These are phyloP conservation scores for Isotomurus palustris DNA, from an alignment of 2,888 invertebrate genomes.

Conservation along the genomic window DNA sequence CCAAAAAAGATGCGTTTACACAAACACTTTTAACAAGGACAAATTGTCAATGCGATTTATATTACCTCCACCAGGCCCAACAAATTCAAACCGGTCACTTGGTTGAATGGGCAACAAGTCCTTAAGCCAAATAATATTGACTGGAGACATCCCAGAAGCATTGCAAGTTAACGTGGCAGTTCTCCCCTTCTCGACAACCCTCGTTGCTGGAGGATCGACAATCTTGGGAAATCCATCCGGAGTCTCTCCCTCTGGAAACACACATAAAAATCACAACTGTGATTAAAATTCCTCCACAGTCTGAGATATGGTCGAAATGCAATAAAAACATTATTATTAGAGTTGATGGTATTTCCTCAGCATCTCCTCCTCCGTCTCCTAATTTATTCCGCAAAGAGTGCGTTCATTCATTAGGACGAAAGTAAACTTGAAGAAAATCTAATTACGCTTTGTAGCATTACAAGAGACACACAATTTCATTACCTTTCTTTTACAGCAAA, in stretches of 20 bases:
- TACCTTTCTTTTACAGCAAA: no score
- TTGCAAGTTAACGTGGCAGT: constrained; percentile 83
- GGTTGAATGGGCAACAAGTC: constrained; percentile 80
- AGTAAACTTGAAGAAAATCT: no score
- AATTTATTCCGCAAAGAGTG: no score
- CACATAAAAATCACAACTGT: constrained; percentile 48
- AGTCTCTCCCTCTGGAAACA: constrained; percentile 68
- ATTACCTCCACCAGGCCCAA: constrained; percentile 44
- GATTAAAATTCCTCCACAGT: not conserved
- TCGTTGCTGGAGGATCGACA: constrained; percentile 78
- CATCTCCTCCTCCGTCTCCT: no score
- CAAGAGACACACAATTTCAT: no score
- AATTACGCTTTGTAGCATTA: no score
- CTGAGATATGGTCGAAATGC: no score
- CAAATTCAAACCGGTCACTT: constrained; percentile 48
- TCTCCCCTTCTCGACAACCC: constrained; percentile 94
- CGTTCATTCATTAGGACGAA: no score
- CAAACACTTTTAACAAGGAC: not conserved
- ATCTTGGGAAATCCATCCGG: constrained; percentile 90
- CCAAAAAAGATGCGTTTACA: constrained; percentile 21
- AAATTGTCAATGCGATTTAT: not conserved
- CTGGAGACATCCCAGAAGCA: constrained; percentile 74
- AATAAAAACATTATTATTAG: no score
- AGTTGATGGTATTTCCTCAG: no score
- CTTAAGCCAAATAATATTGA: constrained; percentile 83